Percentiles rank a stretch among this genome's conserved stretches.
Conservation (phyloP, 2,797 vertebrate species). For the Chiloscyllium punctatum region DNA sequence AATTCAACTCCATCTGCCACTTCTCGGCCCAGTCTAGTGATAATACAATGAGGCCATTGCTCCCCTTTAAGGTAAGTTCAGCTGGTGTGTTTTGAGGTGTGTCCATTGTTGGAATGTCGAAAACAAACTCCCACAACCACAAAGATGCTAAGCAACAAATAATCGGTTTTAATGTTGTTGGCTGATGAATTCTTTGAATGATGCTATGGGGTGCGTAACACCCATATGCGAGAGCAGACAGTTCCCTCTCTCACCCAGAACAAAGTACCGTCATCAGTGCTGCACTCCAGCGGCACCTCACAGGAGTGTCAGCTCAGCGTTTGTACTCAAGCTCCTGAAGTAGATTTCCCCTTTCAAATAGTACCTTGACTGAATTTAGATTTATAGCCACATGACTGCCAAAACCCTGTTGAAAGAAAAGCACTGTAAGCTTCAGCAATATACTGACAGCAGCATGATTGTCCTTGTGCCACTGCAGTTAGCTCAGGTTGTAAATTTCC, state of each 20-base stretch:
- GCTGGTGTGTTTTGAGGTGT: no score
- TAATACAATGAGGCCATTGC: no score
- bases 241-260: not conserved
- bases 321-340: not conserved
- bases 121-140: not conserved
- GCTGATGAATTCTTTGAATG: not conserved
- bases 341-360: not conserved
- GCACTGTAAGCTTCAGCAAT: not conserved
- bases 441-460: not conserved
- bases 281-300: not conserved
- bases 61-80: no score
- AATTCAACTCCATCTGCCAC: no score
- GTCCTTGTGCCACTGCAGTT: not conserved
- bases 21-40: no score
- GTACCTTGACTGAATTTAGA: not conserved
- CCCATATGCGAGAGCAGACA: not conserved
- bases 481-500: not conserved
- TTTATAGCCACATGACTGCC: not conserved
- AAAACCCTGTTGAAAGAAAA: not conserved
- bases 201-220: not conserved
- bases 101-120: not conserved
- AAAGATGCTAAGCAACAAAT: not conserved
- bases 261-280: not conserved
- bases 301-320: not conserved
- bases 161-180: not conserved